Conservation (phyloP, 2,113 vertebrate genomes). For the Haliaeetus leucogaster region DNA sequence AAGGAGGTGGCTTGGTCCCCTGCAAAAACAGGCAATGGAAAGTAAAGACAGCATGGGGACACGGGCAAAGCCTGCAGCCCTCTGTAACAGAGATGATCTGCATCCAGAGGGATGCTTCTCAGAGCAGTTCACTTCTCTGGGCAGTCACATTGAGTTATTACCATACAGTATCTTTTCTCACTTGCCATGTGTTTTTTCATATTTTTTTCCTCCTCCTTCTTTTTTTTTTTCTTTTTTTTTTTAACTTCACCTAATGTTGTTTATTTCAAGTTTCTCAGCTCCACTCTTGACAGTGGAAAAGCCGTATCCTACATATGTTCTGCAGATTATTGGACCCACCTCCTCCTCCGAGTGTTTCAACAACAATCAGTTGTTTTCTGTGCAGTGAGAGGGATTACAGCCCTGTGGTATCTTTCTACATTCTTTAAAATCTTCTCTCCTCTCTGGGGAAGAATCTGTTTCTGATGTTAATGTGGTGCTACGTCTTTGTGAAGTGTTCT, state of each 20-base stretch:
- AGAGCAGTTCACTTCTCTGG: neutral
- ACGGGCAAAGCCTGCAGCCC: neutral
- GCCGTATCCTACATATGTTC: neutral
- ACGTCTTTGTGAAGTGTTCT: neutral
- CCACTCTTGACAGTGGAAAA: neutral
- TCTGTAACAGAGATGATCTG: neutral
- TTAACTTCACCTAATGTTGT: neutral
- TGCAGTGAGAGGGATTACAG: neutral
- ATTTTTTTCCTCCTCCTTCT: too few relatives aligned
- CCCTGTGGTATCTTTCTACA: constrained; percentile 20
- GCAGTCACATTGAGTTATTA: neutral
- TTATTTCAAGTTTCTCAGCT: constrained; percentile 1
- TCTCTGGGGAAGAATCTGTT: constrained; percentile 23
- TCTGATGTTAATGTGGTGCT: constrained; percentile 48
- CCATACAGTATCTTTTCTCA: neutral
- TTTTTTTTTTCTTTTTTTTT: neutral
- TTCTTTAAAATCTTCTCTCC: constrained; percentile 26
- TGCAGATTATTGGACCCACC: constrained; percentile 33
- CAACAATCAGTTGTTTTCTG: constrained; percentile 38
- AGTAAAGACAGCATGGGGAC: fast-evolving
- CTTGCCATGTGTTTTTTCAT: neutral
- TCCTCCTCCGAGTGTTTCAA: neutral
- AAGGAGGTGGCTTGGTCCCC: neutral
- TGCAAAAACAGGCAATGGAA: neutral
- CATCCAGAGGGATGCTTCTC: neutral